Evolutionary conservation across 1,140 invertebrate genomes (phyloP).

Genomic region (Cyclina sinensis): DNA sequence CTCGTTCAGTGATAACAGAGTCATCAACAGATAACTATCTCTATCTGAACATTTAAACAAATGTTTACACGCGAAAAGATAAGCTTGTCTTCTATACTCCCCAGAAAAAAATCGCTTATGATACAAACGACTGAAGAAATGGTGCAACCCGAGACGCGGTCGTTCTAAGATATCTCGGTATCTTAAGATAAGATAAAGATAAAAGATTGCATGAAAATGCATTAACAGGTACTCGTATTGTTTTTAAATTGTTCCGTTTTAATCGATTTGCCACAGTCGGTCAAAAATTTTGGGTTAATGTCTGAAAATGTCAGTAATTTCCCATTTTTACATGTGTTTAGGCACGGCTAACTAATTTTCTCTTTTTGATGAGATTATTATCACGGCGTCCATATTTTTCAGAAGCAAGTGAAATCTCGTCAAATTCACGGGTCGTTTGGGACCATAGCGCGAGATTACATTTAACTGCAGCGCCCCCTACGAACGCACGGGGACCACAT

Average conservation of each 20-base stretch:
- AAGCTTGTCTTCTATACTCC: conserved; percentile 36
- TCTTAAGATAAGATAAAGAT: conserved; percentile 57
- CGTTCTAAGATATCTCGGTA: conserved; percentile 21
- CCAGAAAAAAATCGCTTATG: conserved; percentile 28
- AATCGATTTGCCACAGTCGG: conserved; percentile 18
- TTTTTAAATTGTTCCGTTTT: conserved; percentile 56
- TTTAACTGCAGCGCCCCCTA: conserved; percentile 44
- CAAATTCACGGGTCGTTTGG: conserved; percentile 61
- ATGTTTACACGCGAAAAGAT: conserved; percentile 63
- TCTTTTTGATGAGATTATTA: conserved; percentile 42
- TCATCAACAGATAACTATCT: conserved; percentile 52
- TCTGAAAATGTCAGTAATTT: conserved; percentile 6
- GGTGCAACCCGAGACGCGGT: background rate
- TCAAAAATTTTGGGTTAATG: conserved; percentile 6
- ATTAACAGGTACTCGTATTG: conserved; percentile 58
- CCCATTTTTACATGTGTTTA: conserved; percentile 40
- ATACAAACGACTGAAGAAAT: conserved; percentile 24
- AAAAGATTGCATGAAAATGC: conserved; percentile 12
- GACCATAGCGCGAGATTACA: conserved; percentile 54
- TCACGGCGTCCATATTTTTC: conserved; percentile 25
- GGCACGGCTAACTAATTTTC: conserved; percentile 52
- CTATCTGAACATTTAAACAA: conserved; percentile 55
- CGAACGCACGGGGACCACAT: conserved; percentile 34
- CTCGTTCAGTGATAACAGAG: conserved; percentile 9
- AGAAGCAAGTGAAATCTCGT: conserved; percentile 58